phyloP scores from a whole-genome alignment of 2,113 vertebrate species.

The Gymnarchus niloticus region DNA sequence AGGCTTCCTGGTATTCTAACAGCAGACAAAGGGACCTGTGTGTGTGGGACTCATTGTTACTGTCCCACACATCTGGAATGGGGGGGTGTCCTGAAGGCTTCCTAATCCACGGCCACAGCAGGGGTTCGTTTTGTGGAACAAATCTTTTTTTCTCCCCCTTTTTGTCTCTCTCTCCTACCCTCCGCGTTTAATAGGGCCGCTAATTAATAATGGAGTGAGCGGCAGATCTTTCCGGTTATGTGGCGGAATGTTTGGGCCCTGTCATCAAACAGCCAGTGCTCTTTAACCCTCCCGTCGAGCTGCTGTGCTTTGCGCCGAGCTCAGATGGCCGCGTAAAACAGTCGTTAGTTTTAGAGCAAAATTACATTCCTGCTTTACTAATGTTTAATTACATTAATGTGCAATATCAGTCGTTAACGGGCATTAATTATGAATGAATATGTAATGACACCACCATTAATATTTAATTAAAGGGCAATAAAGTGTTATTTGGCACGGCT shows the following conservation, averaged over 20 bases:
- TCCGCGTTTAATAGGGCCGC: slow-evolving; percentile 31
- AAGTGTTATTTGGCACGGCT: slow-evolving; percentile 73
- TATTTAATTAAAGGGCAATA: slow-evolving; percentile 77
- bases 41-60: slow-evolving; percentile 46
- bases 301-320: slow-evolving; percentile 25
- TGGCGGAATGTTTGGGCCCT: slow-evolving; percentile 18
- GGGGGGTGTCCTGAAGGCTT: slow-evolving; percentile 18
- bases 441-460: slow-evolving; percentile 68
- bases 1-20: slow-evolving; percentile 51
- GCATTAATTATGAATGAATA: slow-evolving; percentile 73
- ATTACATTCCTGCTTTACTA: slow-evolving; percentile 49
- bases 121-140: slow-evolving; percentile 46
- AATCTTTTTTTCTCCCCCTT: slow-evolving; percentile 26
- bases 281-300: not conserved
- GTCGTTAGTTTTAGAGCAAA: slow-evolving; percentile 41
- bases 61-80: slow-evolving; percentile 42
- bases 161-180: slow-evolving; percentile 22
- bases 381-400: slow-evolving; percentile 75
- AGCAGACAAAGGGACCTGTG: slow-evolving; percentile 56
- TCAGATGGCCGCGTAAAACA: slow-evolving; percentile 39
- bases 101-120: slow-evolving; percentile 41
- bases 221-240: not conserved
- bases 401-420: slow-evolving; percentile 66
- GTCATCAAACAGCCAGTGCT: not conserved
- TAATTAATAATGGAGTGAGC: slow-evolving; percentile 36